Evolutionary conservation across 2,113 vertebrate genomes (phyloP).

Genomic region (Bothrops jararaca): DNA sequence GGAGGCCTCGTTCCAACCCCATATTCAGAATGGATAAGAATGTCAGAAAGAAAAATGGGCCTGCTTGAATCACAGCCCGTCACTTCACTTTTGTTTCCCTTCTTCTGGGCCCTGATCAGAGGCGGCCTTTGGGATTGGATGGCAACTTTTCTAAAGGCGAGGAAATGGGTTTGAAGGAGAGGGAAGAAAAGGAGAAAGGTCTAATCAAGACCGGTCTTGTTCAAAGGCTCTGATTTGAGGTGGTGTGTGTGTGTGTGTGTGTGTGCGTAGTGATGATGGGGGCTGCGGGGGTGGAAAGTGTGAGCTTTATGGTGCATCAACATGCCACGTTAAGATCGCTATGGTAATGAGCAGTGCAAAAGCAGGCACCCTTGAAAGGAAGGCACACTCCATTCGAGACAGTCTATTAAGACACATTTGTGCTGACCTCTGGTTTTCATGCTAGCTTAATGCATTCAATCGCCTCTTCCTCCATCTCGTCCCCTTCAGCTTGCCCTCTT

Average conservation of each 20-base stretch:
- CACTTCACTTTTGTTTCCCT: conserved; percentile 80
- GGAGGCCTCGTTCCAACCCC: conserved; percentile 77
- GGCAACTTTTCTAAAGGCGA: conserved; percentile 82
- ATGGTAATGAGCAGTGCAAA: conserved; percentile 80
- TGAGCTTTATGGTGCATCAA: conserved; percentile 83
- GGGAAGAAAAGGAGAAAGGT: conserved; percentile 82
- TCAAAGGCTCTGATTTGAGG: conserved; percentile 74
- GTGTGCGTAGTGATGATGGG: not conserved
- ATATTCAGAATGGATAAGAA: conserved; percentile 82
- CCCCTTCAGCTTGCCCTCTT: conserved; percentile 6
- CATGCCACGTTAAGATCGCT: conserved; percentile 81
- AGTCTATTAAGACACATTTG: conserved; percentile 88
- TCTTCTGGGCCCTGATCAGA: conserved; percentile 79
- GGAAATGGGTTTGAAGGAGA: conserved; percentile 83
- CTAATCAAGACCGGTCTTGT: conserved; percentile 84
- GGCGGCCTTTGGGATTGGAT: conserved; percentile 80
- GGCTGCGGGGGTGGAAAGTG: conserved; percentile 76
- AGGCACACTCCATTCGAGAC: conserved; percentile 83
- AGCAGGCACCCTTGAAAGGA: conserved; percentile 80
- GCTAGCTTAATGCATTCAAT: conserved; percentile 80
- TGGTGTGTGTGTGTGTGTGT: not conserved
- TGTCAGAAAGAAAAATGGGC: conserved; percentile 72
- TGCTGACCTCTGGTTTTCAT: conserved; percentile 81
- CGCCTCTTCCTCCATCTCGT: conserved; percentile 63
- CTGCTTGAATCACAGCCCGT: conserved; percentile 74